These are phyloP conservation scores for Parauchenoglanis ngamensis DNA, from an alignment of 2,797 vertebrate genomes.

Conservation along the genomic window DNA sequence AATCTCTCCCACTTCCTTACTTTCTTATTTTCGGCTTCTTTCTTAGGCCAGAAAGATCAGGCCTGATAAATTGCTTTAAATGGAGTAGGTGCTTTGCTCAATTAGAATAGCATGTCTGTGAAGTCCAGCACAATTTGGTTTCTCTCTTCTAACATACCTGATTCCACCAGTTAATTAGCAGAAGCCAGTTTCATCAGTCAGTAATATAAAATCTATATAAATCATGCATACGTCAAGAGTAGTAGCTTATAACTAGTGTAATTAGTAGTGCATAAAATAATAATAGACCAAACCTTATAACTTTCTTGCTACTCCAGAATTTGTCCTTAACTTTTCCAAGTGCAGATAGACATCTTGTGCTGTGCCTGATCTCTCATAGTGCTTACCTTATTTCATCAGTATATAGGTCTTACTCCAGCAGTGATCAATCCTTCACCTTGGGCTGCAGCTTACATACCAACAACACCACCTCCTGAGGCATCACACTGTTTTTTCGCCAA, in stretches of 20 bases:
- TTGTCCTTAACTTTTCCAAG: constrained; percentile 48
- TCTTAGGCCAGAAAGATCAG: not conserved
- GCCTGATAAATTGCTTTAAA: not conserved
- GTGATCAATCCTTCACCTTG: constrained; percentile 8
- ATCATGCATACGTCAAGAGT: not conserved
- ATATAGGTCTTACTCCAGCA: not conserved
- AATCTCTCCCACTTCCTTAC: not conserved
- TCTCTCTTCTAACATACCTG: not conserved
- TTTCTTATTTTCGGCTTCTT: not conserved
- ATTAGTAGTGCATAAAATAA: not conserved
- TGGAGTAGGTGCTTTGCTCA: not conserved
- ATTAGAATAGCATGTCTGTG: not conserved
- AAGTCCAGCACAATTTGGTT: not conserved
- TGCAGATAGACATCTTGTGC: constrained; percentile 57
- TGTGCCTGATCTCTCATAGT: constrained; percentile 12
- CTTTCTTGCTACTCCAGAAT: constrained; percentile 52
- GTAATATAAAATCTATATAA: not conserved
- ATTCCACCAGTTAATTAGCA: not conserved
- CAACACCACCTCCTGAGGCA: constrained; percentile 1
- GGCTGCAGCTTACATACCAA: constrained; percentile 39
- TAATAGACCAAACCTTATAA: not conserved
- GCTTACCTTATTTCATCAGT: constrained; percentile 5
- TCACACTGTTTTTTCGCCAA: not conserved
- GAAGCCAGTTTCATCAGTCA: not conserved
- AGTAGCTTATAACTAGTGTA: constrained; percentile 3